phyloP scores from a whole-genome alignment of 2,888 invertebrate genomes.

The Cylindroiulus punctatus region DNA sequence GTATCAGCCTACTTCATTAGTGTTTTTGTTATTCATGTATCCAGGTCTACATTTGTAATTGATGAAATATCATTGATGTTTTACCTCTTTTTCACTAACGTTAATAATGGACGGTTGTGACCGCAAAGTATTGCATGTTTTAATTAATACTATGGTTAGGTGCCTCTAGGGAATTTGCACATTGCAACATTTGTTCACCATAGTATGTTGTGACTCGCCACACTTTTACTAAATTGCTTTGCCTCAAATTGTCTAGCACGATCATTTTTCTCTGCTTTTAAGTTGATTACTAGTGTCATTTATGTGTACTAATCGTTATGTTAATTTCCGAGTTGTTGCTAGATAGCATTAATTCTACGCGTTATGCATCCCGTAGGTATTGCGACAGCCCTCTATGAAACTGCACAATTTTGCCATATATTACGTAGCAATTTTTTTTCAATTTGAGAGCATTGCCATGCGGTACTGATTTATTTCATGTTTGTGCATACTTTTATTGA shows the following conservation, averaged over 20 bases:
- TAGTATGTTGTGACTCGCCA: constrained; percentile 16
- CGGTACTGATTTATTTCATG: not conserved
- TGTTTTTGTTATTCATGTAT: not conserved
- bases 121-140: not conserved
- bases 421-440: not conserved
- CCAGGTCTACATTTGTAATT: not conserved
- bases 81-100: not conserved
- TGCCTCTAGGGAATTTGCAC: not conserved
- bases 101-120: not conserved
- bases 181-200: not conserved
- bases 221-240: constrained; percentile 30
- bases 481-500: not conserved
- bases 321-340: not conserved
- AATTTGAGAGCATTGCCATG: not conserved
- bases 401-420: no score
- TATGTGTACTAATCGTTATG: not conserved
- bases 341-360: not conserved
- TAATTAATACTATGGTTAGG: not conserved
- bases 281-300: not conserved
- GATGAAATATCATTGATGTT: not conserved
- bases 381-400: not conserved
- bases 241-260: not conserved
- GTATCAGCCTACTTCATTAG: not conserved
- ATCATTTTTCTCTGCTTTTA: not conserved
- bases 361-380: not conserved